Evolutionary conservation across 2,797 vertebrate species (phyloP).

Genomic region (Hirundo rustica): DNA sequence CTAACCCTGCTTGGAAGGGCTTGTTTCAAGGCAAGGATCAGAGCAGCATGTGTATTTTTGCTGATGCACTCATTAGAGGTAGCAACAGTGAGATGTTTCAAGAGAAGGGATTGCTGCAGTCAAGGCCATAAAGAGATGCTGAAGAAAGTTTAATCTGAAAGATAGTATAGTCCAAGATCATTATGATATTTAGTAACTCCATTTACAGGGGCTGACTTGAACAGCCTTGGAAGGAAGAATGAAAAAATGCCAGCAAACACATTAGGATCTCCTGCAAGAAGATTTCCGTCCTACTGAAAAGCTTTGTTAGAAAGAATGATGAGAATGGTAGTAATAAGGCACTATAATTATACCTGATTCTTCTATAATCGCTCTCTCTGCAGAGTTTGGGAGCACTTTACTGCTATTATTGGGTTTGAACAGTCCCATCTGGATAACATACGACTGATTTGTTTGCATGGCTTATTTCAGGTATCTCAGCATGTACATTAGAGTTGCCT

Average conservation of each 20-base stretch:
- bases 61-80: background rate
- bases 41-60: background rate
- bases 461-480: slow-evolving; percentile 61
- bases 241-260: slow-evolving; percentile 53
- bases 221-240: slow-evolving; percentile 24
- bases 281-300: slow-evolving; percentile 45
- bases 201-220: slow-evolving; percentile 10
- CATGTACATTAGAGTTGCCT: slow-evolving; percentile 2
- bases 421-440: slow-evolving; percentile 60
- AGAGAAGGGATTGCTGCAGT: background rate
- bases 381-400: slow-evolving; percentile 61
- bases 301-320: slow-evolving; percentile 60
- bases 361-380: slow-evolving; percentile 56
- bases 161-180: background rate
- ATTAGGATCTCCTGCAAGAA: slow-evolving; percentile 27
- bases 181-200: background rate
- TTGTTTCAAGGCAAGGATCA: background rate
- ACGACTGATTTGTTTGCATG: slow-evolving; percentile 56
- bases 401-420: slow-evolving; percentile 66
- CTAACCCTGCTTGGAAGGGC: background rate
- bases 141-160: background rate
- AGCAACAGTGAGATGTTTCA: background rate
- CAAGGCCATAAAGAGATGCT: background rate
- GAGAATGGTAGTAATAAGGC: slow-evolving; percentile 51
- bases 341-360: slow-evolving; percentile 65